Base-by-base conservation (phyloP, 2,888 invertebrate species). In the Limenitis arthemis region DNA sequence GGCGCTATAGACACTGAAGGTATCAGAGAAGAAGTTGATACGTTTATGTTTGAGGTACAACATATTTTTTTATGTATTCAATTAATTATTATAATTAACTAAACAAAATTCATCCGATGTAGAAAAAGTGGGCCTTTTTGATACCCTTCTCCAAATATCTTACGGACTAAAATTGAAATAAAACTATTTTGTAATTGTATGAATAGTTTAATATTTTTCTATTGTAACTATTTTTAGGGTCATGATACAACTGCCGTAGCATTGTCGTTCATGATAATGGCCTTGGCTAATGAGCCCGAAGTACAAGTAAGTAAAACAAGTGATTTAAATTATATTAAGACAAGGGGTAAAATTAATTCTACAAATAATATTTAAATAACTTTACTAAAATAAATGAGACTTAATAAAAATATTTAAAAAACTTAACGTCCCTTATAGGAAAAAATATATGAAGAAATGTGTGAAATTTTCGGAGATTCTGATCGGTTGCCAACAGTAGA, bases 21-120 rank as follows among this genome's bases (percentile, higher is more conserved):
- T 49, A 89, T 92, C 47, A 81, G 89, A 52, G 90, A 91, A 66
- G 91, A 93, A 76, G 90, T 92, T 0, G 90, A 92, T 60, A 92
- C 92, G 0, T 91, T 92, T 62, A 89, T 92, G 89, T 92, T 92
- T 75, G 91, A 89, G 72, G 90, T 89, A 67, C 6, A 72, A 67
- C 31, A n/a, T 37, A 8, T 20, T 39, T 32, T 34, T 42, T 46
- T 41, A 46, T 50, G 8, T 20, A 20, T 20, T 20, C 4, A 20
- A 20, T 20, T 20, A 20, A 20, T 20, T 20, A 20, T 20, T 20
- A 20, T 20, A 20, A 20, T 20, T 20, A 20, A 20, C 20, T 20
- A 20, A 20, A 20, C n/a, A n/a, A 20, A 20, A 20, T 3, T 20
- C 4, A 20, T 20, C 20, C 20, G 20, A 20, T 20, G 20, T 20